Evolutionary conservation across 2,888 invertebrate species (phyloP).

Genomic region (Ophion costatus): DNA sequence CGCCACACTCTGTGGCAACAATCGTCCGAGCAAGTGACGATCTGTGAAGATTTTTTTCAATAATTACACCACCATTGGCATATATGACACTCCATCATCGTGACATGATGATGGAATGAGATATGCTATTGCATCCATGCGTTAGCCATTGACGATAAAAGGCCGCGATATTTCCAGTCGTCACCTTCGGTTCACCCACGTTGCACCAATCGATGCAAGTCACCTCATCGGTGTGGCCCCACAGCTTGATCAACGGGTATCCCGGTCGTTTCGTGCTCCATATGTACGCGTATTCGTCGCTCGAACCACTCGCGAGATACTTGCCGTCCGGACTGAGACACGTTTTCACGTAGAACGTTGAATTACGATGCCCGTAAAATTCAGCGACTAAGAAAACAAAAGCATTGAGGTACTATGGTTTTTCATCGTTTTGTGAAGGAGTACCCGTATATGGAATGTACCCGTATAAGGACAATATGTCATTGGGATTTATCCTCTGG

Average conservation of each 20-base stretch:
- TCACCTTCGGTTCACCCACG: conserved; percentile 85
- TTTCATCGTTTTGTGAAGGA: background rate
- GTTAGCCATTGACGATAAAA: too few relatives aligned
- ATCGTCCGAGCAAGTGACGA: conserved; percentile 94
- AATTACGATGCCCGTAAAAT: conserved; percentile 89
- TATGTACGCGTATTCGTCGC: conserved; percentile 93
- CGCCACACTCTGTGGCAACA: conserved; percentile 91
- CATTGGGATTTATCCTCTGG: background rate
- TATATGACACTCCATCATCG: background rate
- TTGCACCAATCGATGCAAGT: conserved; percentile 93
- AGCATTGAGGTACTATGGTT: conserved; percentile 14
- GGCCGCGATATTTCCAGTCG: background rate
- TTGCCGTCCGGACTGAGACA: conserved; percentile 91
- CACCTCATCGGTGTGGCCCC: conserved; percentile 93
- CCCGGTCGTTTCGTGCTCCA: conserved; percentile 89
- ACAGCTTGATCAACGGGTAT: conserved; percentile 88
- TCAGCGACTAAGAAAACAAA: conserved; percentile 78
- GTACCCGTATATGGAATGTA: too few relatives aligned
- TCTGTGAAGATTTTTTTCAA: conserved; percentile 73
- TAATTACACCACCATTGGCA: background rate
- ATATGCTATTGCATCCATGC: too few relatives aligned
- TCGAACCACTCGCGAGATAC: conserved; percentile 95
- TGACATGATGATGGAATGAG: background rate
- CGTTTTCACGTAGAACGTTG: conserved; percentile 94
- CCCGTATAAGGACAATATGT: too few relatives aligned